These are phyloP conservation scores for Reinhardtius hippoglossoides DNA, from an alignment of 2,113 vertebrate species.

Conservation along the genomic window DNA sequence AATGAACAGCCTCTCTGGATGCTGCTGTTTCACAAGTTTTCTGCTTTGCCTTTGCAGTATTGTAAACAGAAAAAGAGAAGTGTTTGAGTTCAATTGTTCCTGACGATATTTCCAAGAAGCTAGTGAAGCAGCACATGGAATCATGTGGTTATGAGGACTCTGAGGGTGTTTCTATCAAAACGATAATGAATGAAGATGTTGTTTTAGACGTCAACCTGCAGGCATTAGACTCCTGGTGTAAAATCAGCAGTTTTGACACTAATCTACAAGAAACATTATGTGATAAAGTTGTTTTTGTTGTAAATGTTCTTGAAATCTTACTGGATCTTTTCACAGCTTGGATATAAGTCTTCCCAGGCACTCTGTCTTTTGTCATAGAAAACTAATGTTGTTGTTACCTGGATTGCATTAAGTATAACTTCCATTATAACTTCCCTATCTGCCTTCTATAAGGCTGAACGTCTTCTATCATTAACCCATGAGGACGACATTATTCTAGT, in stretches of 20 bases:
- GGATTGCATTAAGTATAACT: background rate
- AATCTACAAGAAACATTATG: conserved; percentile 11
- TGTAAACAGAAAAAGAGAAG: background rate
- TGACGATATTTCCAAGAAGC: background rate
- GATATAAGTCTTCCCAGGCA: background rate
- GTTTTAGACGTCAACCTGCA: conserved; percentile 1
- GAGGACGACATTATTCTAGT: background rate
- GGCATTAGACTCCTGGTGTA: background rate
- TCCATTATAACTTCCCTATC: background rate
- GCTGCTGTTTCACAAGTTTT: background rate
- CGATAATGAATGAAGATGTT: background rate
- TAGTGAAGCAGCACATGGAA: conserved; percentile 9
- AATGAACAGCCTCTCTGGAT: background rate
- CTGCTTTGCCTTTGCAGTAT: conserved; percentile 12
- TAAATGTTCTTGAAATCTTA: background rate
- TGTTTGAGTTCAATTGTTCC: conserved; percentile 10
- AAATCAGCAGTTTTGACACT: background rate
- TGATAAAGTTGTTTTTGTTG: background rate
- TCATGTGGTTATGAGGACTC: background rate
- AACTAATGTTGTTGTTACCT: background rate
- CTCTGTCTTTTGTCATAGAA: background rate
- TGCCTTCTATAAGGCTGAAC: too few species aligned
- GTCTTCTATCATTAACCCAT: background rate
- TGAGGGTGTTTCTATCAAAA: conserved; percentile 1
- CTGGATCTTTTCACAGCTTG: background rate